Percentiles rank a stretch among this genome's conserved stretches.
Evolutionary conservation across 2,113 vertebrate genomes (phyloP).

Genomic region (Opisthocomus hoazin): DNA sequence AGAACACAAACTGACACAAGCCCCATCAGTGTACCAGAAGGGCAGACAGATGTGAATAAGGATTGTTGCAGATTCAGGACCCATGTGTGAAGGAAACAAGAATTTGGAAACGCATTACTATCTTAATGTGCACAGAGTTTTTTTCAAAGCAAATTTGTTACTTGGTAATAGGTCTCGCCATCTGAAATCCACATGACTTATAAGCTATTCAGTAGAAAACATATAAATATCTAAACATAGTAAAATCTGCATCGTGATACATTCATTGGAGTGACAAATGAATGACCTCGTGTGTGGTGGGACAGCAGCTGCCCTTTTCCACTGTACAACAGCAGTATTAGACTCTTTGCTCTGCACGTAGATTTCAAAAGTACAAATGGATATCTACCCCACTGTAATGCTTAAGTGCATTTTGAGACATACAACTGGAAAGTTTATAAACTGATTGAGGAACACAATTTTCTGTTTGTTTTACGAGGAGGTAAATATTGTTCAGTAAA

Average conservation of each 20-base stretch:
- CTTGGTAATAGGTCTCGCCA: neutral
- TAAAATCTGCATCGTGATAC: neutral
- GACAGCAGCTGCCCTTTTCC: neutral
- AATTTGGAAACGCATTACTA: neutral
- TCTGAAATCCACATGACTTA: constrained; percentile 35
- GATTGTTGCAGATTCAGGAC: neutral
- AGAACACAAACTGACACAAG: neutral
- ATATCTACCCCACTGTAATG: neutral
- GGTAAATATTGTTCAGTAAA: neutral
- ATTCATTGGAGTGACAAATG: constrained; percentile 16
- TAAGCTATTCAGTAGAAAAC: constrained; percentile 19
- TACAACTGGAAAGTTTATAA: neutral
- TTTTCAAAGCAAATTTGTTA: constrained; percentile 17
- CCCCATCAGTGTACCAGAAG: neutral
- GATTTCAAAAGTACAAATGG: neutral
- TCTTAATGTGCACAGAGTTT: neutral
- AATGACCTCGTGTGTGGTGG: neutral
- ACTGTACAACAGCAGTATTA: neutral
- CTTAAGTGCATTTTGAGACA: neutral
- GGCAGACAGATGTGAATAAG: neutral
- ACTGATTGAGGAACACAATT: neutral
- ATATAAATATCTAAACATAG: constrained; percentile 1
- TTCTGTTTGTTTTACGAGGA: neutral
- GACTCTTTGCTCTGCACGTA: neutral
- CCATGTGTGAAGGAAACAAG: neutral